phyloP scores from a whole-genome alignment of 2,888 invertebrate genomes.

The Spialia ferax region DNA sequence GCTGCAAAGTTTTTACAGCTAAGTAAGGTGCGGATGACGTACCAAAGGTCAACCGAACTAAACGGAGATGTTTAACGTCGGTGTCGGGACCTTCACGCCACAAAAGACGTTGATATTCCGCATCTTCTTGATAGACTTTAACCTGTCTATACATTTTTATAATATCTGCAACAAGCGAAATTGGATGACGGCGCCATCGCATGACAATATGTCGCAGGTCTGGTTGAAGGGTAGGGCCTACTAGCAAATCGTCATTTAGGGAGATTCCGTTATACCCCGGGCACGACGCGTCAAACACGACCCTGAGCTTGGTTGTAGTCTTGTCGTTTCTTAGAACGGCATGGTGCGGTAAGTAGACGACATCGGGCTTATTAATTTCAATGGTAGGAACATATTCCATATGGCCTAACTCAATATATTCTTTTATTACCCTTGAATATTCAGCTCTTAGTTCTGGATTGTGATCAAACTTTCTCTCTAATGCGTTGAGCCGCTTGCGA shows the following conservation, averaged over 20 bases:
- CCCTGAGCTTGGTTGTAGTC: neutral
- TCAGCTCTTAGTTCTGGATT: neutral
- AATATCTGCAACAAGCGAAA: neutral
- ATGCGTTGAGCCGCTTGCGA: neutral
- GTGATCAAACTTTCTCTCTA: neutral
- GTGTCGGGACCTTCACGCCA: neutral
- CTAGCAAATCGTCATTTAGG: neutral
- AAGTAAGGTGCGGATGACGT: neutral
- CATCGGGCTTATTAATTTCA: neutral
- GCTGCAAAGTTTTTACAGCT: neutral
- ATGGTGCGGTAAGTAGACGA: neutral
- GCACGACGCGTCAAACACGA: neutral
- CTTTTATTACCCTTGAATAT: neutral
- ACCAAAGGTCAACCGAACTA: neutral
- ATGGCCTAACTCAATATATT: neutral
- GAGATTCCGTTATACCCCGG: neutral
- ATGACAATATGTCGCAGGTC: neutral
- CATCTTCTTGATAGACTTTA: neutral
- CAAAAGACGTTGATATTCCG: neutral
- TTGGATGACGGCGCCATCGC: neutral
- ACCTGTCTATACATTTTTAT: neutral
- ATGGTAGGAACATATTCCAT: neutral
- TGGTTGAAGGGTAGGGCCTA: neutral
- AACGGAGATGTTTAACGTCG: neutral
- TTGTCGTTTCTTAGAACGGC: neutral